phyloP scores from a whole-genome alignment of 2,888 invertebrate genomes.

The Tiphia femorata region DNA sequence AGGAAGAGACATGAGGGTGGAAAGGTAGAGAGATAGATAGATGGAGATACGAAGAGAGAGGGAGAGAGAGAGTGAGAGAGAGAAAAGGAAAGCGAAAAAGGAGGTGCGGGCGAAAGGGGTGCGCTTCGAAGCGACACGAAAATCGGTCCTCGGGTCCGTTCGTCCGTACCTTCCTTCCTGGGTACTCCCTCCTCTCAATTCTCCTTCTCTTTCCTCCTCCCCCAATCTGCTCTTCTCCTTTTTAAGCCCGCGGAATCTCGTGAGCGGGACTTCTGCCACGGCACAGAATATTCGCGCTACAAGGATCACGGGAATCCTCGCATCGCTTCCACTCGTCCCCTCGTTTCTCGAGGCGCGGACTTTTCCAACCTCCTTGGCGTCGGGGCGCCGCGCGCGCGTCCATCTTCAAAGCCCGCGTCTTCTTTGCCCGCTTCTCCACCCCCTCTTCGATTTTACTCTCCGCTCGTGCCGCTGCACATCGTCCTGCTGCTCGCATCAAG shows the following conservation, averaged over 20 bases:
- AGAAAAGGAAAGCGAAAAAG: constrained; percentile 17
- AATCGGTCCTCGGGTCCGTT: constrained; percentile 16
- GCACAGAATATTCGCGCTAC: constrained; percentile 1
- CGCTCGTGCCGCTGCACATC: neutral
- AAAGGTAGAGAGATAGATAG: too few species aligned
- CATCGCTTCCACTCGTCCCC: too few species aligned
- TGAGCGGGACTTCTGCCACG: neutral
- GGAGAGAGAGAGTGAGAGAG: constrained; percentile 19
- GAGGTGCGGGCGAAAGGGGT: constrained; percentile 1
- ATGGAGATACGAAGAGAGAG: too few species aligned
- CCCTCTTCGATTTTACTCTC: neutral
- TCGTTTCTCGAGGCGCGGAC: constrained; percentile 1
- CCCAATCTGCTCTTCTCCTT: neutral
- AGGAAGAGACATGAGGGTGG: too few species aligned
- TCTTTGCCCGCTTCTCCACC: neutral
- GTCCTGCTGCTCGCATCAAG: too few species aligned
- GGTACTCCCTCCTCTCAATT: neutral
- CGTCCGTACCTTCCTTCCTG: constrained; percentile 18
- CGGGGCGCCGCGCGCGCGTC: neutral
- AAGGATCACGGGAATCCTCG: constrained; percentile 1
- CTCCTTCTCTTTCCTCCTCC: constrained; percentile 4
- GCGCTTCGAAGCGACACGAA: constrained; percentile 5
- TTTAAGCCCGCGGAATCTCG: neutral
- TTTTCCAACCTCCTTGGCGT: neutral
- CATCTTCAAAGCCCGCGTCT: neutral